Base-by-base conservation (phyloP, 53 echinoderm and acorn worm genomes). In the Holothuria leucospilota region DNA sequence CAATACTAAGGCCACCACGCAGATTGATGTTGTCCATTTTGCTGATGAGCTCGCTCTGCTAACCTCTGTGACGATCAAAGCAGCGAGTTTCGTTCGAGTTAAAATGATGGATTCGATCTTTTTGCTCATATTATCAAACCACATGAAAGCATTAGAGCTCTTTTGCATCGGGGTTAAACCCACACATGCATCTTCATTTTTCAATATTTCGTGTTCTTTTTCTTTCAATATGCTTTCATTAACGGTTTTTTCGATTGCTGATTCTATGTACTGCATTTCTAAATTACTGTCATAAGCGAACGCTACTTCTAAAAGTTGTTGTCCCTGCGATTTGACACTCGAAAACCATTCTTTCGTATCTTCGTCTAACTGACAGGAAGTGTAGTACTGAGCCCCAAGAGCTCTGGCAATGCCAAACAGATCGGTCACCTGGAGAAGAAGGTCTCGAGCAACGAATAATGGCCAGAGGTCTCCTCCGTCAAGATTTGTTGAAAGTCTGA, bases 321-420 rank as follows among this genome's bases (percentile, higher is more conserved):
- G 69, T n/a, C 88, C 91, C 52, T 88, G 88, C 30, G 91, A 84
- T 29, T 85, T 21, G 13, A 84, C 91, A 28, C 60, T 84, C 8
- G 77, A 29, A 53, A 91, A 78, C 95, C 88, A 91, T 10, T 88
- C 84, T 29, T 56, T 51, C 51, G 88, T 85, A 6, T 60, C 68
- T 4, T 53, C n/a, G 0, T 25, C 74, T 12, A 95, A 51, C 13
- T 85, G 75, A 59, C 95, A 95, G 10, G 90, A 87, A 1, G 93
- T 88, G 40, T 70, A 95, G 71, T 91, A 93, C 24, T 88, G 88
- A 40, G 86, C 84, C n/a, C 95, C 95, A 10, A 95, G 68, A 20
- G 93, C 95, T 10, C 95, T 85, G 59, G 78, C 86, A 29, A 95
- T 95, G 12, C 95, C 95, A 69, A 74, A 86, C 1, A 90, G 80